Base-by-base conservation (phyloP, 1,140 invertebrate species). In the Vanessa atalanta region DNA sequence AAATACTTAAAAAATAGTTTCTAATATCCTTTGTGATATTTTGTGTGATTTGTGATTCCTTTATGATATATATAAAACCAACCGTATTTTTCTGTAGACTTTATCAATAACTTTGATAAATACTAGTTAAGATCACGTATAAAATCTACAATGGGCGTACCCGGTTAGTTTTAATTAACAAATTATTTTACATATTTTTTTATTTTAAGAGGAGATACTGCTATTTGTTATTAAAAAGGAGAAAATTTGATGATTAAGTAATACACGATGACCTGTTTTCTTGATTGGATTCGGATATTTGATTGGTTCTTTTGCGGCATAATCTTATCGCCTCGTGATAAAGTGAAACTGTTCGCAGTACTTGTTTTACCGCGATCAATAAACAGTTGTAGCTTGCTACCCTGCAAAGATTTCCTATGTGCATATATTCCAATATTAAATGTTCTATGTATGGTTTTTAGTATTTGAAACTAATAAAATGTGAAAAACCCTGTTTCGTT, bases 301-400 rank as follows among this genome's bases (percentile, higher is more conserved):
- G 72, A 88, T 89, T 86, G 84, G 86, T 81, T 79, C 67, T 71
- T 79, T 78, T 79, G 73, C 67, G 73, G 70, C 73, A 82, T 84
- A 92, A 90, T 90, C 90, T 90, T 92, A 92, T 92, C 90, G 86
- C 68, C 51, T 53, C 70, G 79, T 83, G 88, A 91, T 91, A 90
- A 88, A 84, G 76, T 76, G 75, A 83, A 84, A 83, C 82, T 82
- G 66, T 80, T 72, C 65, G 74, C 72, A 73, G 70, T 82, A 76
- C 76, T 79, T 77, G 75, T 75, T 79, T 77, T 74, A 79, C 73
- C 65, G 50, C 79, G 84, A 90, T 91, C 89, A 79, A 90, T 90
- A 87, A 83, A 85, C 71, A 78, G 60, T 57, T 43, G 37, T 71
- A 65, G 57, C 63, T 71, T 61, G 69, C 47, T n/a, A 75, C 64